Base-by-base conservation (phyloP, 2,797 vertebrate species). In the Tadarida brasiliensis region DNA sequence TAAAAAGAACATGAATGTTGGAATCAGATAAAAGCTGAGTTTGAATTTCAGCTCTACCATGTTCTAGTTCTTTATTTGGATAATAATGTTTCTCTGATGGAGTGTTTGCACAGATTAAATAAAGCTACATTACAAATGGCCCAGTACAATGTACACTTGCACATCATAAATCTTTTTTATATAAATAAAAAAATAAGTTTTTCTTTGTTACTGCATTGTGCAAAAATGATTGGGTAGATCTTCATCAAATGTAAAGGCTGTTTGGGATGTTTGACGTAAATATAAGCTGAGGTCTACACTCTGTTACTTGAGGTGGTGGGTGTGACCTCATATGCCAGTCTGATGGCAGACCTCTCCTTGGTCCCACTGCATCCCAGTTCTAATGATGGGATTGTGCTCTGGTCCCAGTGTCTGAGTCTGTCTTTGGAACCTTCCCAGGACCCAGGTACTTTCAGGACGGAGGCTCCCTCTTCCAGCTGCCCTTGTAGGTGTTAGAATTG, bases 191-290 rank as follows among this genome's bases (percentile, higher is more conserved):
- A 76, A 76, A 59, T 24, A 24, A 78, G 2, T 47, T 86, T 87
- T 88, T 61, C 49, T 76, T 74, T 86, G 10, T 70, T 71, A 51
- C 22, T 56, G 11, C 5, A 86, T 61, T 24, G 33, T 65, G 19
- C 10, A 85, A 47, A 91, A 91, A 35, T 44, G 3, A 4, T 67
- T 67, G 49, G 24, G 26, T 35, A 89, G 44, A 73, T 93, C 91
- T 89, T 77, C 57, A 57, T 61, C 20, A n/a, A 28, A 51, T 74
- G 12, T 22, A 59, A 90, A 77, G 44, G 15, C 16, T 9, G 22
- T 76, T 90, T 57, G 61, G 33, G 81, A 54, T 65, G 39, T 61
- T n/a, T 87, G 92, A 84, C 33, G 56, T 89, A 94, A 94, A 61
- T 44, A 49, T 10, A 87, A 15, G 26, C 59, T 63, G 20, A 76